Base-by-base conservation (phyloP, 2,113 vertebrate genomes). In the Sinocyclocheilus rhinocerous region DNA sequence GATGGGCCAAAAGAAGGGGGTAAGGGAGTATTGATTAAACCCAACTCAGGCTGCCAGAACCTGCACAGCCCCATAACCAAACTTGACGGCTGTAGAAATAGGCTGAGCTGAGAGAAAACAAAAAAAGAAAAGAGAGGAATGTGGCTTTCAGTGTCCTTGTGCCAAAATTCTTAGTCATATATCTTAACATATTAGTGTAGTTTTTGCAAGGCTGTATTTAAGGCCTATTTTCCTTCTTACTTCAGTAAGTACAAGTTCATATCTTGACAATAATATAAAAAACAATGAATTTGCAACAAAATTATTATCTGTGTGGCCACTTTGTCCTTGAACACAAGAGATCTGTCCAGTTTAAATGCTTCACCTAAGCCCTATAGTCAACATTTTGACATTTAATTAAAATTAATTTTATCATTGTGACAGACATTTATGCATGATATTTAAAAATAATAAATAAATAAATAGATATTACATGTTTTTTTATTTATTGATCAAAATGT, bases 21-120 rank as follows among this genome's bases (percentile, higher is more conserved):
- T 55, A 52, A 76, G 24, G 15, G 7, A 52, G 45, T 76, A 76
- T 76, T 76, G 75, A 76, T 76, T 55, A 76, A 76, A 76, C 15
- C 48, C 75, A 76, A 24, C 7, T 52, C 24, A 26, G 15, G 24
- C 75, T 50, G 42, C 75, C 48, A 52, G 45, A 76, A 52, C 6
- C 3, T 52, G n/a, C 48, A 76, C 3, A 52, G n/a, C 6, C 48
- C 22, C 75, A 76, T 15, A 52, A 52, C 15, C 12, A 7, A 76
- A 16, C 75, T 15, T 15, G 24, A 29, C 13, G 15, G 6, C 45
- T 4, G 0, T 15, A 48, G 24, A 76, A 70, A 76, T 52, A 18
- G n/a, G 45, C n/a, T 76, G 3, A 26, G 45, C 45, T 48, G 45
- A 48, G 4, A 52, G 11, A 22, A 4, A 20, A 70, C 6, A 2